phyloP scores from a whole-genome alignment of 2,113 vertebrate genomes.

The Guaruba guarouba region DNA sequence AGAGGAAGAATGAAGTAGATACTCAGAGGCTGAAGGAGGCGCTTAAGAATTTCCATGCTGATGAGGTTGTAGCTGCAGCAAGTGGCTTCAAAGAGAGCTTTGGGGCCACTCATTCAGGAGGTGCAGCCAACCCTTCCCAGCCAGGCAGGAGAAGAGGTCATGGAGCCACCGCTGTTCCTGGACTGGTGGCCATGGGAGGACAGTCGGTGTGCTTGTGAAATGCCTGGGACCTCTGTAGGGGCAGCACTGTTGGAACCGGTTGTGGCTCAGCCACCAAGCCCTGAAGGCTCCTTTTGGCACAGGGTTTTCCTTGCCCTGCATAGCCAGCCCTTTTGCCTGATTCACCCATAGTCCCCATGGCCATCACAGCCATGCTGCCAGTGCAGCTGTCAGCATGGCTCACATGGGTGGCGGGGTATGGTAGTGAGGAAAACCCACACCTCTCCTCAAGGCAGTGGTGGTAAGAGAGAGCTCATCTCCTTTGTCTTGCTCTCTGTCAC shows the following conservation, averaged over 20 bases:
- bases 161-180: not conserved
- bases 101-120: not conserved
- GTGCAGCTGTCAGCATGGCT: not conserved
- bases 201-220: not conserved
- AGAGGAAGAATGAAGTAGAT: not conserved
- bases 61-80: not conserved
- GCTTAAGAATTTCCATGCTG: not conserved
- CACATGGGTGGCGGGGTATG: accelerated
- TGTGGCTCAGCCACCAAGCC: not conserved
- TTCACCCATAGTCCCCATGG: not conserved
- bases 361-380: accelerated
- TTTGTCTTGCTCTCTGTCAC: not conserved
- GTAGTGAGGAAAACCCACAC: not conserved
- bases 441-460: not conserved
- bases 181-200: not conserved
- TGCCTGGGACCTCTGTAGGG: not conserved
- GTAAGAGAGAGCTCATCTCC: not conserved
- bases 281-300: not conserved
- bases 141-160: not conserved
- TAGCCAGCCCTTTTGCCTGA: not conserved
- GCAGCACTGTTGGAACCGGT: not conserved
- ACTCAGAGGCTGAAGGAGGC: not conserved
- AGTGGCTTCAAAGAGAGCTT: not conserved
- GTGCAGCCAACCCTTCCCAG: not conserved
- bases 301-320: not conserved